phyloP scores from a whole-genome alignment of 2,797 vertebrate genomes.

The Anomalospiza imberbis region DNA sequence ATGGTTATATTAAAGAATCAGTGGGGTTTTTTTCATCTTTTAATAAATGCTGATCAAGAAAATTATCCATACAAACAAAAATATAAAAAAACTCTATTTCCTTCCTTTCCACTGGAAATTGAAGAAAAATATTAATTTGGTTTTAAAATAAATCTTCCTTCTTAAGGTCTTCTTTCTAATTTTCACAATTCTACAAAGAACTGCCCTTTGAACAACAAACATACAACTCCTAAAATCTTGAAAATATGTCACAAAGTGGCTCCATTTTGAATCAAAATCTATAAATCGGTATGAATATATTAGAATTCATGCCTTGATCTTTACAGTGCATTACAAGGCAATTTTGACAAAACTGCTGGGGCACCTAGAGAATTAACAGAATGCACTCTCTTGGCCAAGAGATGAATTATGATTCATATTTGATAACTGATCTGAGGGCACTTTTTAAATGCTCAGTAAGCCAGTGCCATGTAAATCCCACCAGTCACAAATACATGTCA shows the following conservation, averaged over 20 bases:
- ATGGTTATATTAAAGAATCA: not conserved
- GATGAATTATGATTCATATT: not conserved
- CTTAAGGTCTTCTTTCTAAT: constrained; percentile 7
- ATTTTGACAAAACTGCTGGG: not conserved
- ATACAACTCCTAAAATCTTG: not conserved
- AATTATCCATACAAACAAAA: not conserved
- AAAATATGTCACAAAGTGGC: not conserved
- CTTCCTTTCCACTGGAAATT: not conserved
- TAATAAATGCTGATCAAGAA: constrained; percentile 4
- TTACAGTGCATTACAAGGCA: not conserved
- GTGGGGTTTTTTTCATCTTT: not conserved
- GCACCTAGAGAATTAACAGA: not conserved
- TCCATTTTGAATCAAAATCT: not conserved
- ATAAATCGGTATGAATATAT: not conserved
- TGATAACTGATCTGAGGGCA: not conserved
- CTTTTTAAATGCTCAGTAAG: not conserved
- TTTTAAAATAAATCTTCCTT: not conserved
- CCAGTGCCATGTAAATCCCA: not conserved
- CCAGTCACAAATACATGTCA: not conserved
- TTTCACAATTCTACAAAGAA: not conserved
- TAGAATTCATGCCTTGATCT: not conserved
- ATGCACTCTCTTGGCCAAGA: not conserved
- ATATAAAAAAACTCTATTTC: not conserved
- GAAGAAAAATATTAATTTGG: not conserved
- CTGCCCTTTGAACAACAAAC: not conserved